Conservation (phyloP, 2,113 vertebrate genomes). For the Pipa parva region DNA sequence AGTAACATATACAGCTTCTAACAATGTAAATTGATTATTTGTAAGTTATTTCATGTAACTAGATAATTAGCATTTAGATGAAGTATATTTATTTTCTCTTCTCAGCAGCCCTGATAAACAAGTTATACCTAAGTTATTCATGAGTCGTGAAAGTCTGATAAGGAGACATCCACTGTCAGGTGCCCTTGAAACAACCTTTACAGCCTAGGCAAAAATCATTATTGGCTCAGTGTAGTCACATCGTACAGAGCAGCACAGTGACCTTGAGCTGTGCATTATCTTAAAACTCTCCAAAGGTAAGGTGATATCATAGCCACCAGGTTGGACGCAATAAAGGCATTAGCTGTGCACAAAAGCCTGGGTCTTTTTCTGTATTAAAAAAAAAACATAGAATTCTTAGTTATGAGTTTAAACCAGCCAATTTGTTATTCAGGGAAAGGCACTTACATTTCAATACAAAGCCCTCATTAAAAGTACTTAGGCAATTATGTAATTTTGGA, state of each 20-base stretch:
- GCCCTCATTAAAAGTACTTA: background rate
- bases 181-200: constrained; percentile 36
- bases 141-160: constrained; percentile 32
- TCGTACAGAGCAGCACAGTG: constrained; percentile 11
- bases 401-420: background rate
- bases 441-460: background rate
- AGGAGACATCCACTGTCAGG: constrained; percentile 17
- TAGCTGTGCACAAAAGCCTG: background rate
- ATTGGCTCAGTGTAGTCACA: constrained; percentile 19
- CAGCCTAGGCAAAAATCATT: constrained; percentile 1
- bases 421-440: background rate
- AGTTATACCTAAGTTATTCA: constrained; percentile 34
- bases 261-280: constrained; percentile 6
- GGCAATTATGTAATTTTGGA: background rate
- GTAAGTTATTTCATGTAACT: constrained; percentile 32
- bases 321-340: background rate
- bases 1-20: background rate
- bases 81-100: constrained; percentile 25
- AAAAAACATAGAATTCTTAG: background rate
- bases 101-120: constrained; percentile 29
- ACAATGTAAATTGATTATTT: constrained; percentile 37
- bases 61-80: constrained; percentile 41
- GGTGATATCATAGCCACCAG: background rate
- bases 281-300: constrained; percentile 3
- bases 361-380: background rate